Evolutionary conservation across 2,113 vertebrate genomes (phyloP), one percentile per base, ranked within the genome.

Genomic region (Leptobrachium ailaonicum): DNA sequence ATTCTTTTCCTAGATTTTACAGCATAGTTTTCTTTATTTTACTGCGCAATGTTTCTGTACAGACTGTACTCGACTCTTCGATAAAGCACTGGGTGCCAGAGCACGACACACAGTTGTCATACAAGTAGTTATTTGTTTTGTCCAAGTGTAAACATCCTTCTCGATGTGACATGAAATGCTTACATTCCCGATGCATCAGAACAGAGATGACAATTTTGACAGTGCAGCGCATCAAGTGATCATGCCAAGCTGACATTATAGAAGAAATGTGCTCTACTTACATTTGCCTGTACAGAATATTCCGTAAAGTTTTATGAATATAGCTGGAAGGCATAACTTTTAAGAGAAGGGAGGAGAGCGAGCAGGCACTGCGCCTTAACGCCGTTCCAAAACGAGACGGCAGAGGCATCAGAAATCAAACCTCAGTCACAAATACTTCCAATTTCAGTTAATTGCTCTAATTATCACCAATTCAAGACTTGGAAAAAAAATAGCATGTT

Each of bases 91-190:
- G 42, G 12, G 3, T 47, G 76, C 54, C 66, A 44, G 54, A 20
- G 58, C 13, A 6, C 53, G 10, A n/a, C 60, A 71, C 41, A 63
- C 42, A 71, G 44, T 71, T 71, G 76, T 78, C 54, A 71, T 68
- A 10, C 43, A 62, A 63, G 62, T 78, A 71, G 63, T 63, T 71
- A 71, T 78, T 45, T 77, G 66, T 58, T 78, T 41, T 50, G 56
- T 78, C 56, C 67, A 40, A 41, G 54, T 50, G 56, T 78, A 78
- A 71, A 71, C 76, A 78, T 10, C 1, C 10, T 5, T 56, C 40
- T 5, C 53, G 41, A 41, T 62, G 76, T 78, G 68, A 71, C 76
- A 78, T 50, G 2, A 50, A 71, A 63, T 71, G 47, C 43, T 47
- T 78, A 63, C 20, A 53, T 63, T 78, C 44, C 14, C 47, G 67